These are phyloP conservation scores for Tetramorium parvispinum DNA, from an alignment of 1,140 invertebrate genomes.

Conservation along the genomic window DNA sequence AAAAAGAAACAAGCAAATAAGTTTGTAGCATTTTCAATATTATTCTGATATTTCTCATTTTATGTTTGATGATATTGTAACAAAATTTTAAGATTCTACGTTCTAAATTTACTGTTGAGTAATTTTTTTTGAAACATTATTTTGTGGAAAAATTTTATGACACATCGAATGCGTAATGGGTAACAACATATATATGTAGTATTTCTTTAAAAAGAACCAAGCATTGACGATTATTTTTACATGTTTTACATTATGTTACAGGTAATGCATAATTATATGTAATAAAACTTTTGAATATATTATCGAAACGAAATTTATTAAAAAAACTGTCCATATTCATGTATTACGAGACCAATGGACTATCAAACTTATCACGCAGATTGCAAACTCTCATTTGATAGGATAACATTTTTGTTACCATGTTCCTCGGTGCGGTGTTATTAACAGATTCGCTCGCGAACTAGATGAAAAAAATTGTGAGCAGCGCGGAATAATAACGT, in stretches of 20 bases:
- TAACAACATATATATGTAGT: not conserved
- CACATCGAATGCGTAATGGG: not conserved
- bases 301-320: not conserved
- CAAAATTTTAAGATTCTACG: not conserved
- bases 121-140: not conserved
- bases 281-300: not conserved
- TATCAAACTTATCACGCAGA: conserved; percentile 24
- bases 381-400: conserved; percentile 35
- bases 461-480: conserved; percentile 3
- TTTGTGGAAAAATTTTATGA: not conserved
- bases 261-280: not conserved
- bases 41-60: not conserved
- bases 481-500: conserved; percentile 31
- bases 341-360: not conserved
- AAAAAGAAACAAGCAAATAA: not conserved
- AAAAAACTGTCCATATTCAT: conserved; percentile 29
- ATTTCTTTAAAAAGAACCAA: not conserved
- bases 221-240: not conserved
- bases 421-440: not conserved
- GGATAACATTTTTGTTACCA: conserved; percentile 20
- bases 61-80: not conserved
- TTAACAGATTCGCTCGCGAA: not conserved
- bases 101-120: not conserved
- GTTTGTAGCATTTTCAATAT: not conserved
- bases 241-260: no score